These are phyloP conservation scores for Xiphophorus birchmanni DNA, from an alignment of 2,797 vertebrate species.

Conservation along the genomic window DNA sequence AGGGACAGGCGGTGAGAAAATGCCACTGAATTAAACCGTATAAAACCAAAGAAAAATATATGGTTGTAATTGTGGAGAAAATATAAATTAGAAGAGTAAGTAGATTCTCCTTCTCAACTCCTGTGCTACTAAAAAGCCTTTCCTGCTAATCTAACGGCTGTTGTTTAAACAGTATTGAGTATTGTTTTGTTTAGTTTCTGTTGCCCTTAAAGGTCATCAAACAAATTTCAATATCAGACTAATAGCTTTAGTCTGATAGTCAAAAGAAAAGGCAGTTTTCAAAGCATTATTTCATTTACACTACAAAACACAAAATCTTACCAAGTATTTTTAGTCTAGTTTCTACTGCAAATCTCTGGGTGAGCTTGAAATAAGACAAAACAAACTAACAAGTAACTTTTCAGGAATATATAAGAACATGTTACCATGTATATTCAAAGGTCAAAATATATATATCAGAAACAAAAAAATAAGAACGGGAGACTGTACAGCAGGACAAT, in stretches of 20 bases:
- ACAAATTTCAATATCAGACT: background rate
- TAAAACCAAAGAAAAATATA: background rate
- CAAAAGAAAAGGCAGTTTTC: background rate
- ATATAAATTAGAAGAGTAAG: background rate
- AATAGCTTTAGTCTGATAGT: background rate
- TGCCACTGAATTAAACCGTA: background rate
- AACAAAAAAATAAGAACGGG: background rate
- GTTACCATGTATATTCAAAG: background rate
- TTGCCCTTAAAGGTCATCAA: background rate
- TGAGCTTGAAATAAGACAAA: too few species aligned
- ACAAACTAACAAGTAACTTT: too few species aligned
- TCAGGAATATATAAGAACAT: background rate
- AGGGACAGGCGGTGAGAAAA: slow-evolving; percentile 87
- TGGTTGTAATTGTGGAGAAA: background rate
- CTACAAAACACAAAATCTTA: too few species aligned
- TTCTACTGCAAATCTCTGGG: too few species aligned
- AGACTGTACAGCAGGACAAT: background rate
- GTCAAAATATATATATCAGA: background rate
- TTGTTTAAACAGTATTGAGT: background rate
- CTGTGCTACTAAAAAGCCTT: background rate
- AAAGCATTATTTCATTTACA: background rate
- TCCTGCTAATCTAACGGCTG: background rate
- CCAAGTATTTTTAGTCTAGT: too few species aligned
- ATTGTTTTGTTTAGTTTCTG: background rate
- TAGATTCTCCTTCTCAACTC: background rate